Percentiles rank a stretch among this genome's conserved stretches.
These are phyloP conservation scores for Tragelaphus strepsiceros DNA, from an alignment of 2,113 vertebrate genomes.

Conservation along the genomic window DNA sequence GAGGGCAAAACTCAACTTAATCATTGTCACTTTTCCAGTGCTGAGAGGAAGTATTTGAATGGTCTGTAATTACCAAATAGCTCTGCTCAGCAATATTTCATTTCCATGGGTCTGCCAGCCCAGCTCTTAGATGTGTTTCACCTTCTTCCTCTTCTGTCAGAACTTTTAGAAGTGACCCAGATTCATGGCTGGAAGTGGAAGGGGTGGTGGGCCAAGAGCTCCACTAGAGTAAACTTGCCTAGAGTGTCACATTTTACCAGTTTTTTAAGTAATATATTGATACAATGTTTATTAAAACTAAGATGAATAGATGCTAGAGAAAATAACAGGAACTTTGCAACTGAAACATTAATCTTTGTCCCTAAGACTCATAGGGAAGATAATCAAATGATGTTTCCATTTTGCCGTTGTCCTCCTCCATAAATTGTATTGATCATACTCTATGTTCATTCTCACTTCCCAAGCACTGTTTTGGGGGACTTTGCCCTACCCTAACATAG, in stretches of 20 bases:
- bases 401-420: neutral
- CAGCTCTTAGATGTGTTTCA: neutral
- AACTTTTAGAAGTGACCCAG: neutral
- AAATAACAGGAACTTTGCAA: neutral
- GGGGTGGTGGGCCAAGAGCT: neutral
- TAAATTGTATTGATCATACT: neutral
- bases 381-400: neutral
- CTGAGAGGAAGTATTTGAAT: neutral
- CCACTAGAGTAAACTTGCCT: neutral
- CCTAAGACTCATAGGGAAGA: neutral
- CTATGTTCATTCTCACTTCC: neutral
- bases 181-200: neutral
- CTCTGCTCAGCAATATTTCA: neutral
- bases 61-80: neutral
- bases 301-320: neutral
- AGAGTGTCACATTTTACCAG: neutral
- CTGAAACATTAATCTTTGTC: neutral
- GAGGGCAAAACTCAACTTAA: neutral
- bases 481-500: neutral
- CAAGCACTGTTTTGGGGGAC: neutral
- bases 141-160: neutral
- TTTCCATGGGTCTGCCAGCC: neutral
- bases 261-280: neutral
- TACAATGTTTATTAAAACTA: neutral
- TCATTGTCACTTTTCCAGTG: neutral